Percentiles rank a stretch among this genome's conserved stretches.
phyloP scores from a whole-genome alignment of 2,888 invertebrate species.

The Panopea generosa region DNA sequence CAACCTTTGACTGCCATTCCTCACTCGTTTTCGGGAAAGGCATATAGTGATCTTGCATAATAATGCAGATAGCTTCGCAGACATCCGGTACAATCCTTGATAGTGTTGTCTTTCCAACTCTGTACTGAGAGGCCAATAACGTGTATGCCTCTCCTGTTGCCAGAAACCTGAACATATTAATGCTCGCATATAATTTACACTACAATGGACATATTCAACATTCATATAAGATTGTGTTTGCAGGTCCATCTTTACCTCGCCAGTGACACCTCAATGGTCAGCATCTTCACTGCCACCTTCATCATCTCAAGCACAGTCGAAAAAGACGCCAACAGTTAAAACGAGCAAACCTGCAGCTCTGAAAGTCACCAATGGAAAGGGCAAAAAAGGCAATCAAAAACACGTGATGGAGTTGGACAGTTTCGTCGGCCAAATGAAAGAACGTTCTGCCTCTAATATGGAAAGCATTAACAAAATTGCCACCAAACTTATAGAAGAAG shows the following conservation, averaged over 20 bases:
- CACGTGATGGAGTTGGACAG: neutral
- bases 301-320: neutral
- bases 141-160: constrained; percentile 29
- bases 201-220: too few species aligned
- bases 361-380: constrained; percentile 5
- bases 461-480: neutral
- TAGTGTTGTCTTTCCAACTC: constrained; percentile 19
- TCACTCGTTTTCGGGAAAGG: neutral
- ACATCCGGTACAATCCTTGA: constrained; percentile 23
- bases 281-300: neutral
- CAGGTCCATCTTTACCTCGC: neutral
- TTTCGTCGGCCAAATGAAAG: neutral
- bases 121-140: constrained; percentile 23
- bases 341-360: neutral
- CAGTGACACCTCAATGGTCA: neutral
- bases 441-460: constrained; percentile 6
- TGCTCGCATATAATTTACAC: too few species aligned
- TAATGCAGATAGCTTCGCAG: constrained; percentile 13
- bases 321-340: neutral
- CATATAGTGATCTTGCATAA: neutral
- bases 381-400: constrained; percentile 17
- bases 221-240: too few species aligned
- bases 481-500: neutral
- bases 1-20: constrained; percentile 18
- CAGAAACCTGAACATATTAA: constrained; percentile 24